Base-by-base conservation (phyloP, 1,140 invertebrate species). In the Anastrepha ludens region DNA sequence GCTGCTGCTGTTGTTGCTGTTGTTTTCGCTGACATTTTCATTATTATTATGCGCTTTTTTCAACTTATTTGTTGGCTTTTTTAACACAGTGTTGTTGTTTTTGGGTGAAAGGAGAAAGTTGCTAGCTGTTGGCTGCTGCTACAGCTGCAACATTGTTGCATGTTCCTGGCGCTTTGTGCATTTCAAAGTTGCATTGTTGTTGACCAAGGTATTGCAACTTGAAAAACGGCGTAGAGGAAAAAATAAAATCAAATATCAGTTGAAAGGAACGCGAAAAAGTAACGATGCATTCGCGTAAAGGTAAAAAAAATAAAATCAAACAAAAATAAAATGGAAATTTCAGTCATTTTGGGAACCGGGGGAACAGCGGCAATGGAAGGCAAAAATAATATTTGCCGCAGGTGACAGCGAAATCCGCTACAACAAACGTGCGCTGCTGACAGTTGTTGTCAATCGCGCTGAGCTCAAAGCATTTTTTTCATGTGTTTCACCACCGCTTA, bases 41-140 rank as follows among this genome's bases (percentile, higher is more conserved):
- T 81, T 81, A 81, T 55, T 55, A 81, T 81, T 81, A 55, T 20
- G 74, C 74, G 67, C 41, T 41, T 15, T 55, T 29, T 58, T 50
- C 3, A 47, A 74, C 5, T 1, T 13, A 17, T 62, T 13, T 62
- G 41, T 3, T 50, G n/a, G 0, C 39, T 67, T 67, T 67, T 67
- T 67, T 29, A 6, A 6, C 47, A 15, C 60, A 62, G 15, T 20
- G 39, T 62, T 86, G 6, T 60, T 86, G 62, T 62, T 44, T 20
- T 60, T 39, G 59, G 58, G 85, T 86, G 85, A 86, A 86, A 86
- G 85, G 85, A 86, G 85, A 86, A 86, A 86, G 85, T 86, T 86
- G 58, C 62, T 55, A 62, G 85, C 58, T 17, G 74, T 41, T 20
- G 17, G 0, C 55, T 6, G 74, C 20, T 81, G 39, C n/a, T 74